phyloP scores from a whole-genome alignment of 1,140 invertebrate genomes.

The Galendromus occidentalis region DNA sequence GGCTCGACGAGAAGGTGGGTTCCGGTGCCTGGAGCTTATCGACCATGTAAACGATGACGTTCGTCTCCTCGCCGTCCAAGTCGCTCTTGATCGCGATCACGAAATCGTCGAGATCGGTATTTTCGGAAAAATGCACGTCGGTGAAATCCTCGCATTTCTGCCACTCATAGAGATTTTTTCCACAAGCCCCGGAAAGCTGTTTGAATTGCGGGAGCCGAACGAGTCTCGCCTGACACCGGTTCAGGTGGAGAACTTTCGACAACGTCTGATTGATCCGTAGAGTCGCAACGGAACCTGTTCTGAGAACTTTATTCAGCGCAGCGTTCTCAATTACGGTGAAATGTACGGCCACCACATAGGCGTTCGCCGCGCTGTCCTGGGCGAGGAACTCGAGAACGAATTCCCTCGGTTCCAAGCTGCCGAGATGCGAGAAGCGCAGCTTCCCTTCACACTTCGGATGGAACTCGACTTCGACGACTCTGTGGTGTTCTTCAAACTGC shows the following conservation, averaged over 20 bases:
- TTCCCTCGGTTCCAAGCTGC: slow-evolving; percentile 2
- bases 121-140: not conserved
- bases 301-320: not conserved
- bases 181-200: not conserved
- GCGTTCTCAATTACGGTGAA: not conserved
- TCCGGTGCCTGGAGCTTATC: not conserved
- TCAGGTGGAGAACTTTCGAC: not conserved
- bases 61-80: not conserved
- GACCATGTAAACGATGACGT: not conserved
- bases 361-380: not conserved
- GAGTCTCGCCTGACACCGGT: not conserved
- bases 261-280: not conserved
- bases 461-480: not conserved
- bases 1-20: not conserved
- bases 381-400: slow-evolving; percentile 1
- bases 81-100: not conserved
- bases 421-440: not conserved
- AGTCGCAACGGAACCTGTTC: not conserved
- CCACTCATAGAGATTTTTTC: not conserved
- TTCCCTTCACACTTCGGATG: not conserved
- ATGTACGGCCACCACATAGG: not conserved
- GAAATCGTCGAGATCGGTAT: slow-evolving; percentile 1
- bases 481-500: not conserved
- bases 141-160: slow-evolving; percentile 3
- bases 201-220: not conserved